Conservation (phyloP, 2,113 vertebrate species). For the Etheostoma spectabile region DNA sequence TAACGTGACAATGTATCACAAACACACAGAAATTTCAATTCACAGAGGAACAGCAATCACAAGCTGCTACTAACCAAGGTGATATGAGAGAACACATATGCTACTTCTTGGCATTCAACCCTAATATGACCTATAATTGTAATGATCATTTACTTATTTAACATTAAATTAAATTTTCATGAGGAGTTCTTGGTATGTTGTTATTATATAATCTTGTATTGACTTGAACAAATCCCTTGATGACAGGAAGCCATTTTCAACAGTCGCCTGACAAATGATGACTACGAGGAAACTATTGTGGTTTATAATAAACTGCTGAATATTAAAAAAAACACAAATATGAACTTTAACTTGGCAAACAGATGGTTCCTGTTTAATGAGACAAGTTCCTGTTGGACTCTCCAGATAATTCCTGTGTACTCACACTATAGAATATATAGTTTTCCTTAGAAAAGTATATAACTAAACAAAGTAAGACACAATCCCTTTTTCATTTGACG, state of each 20-base stretch:
- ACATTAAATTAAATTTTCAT: neutral
- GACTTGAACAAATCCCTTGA: neutral
- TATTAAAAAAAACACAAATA: neutral
- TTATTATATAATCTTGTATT: neutral
- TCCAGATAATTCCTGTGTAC: conserved; percentile 20
- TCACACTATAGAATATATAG: neutral
- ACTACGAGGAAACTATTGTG: conserved; percentile 43
- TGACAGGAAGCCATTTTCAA: conserved; percentile 5
- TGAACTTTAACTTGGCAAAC: conserved; percentile 43
- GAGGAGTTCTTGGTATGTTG: neutral
- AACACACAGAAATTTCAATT: neutral
- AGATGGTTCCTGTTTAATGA: conserved; percentile 63
- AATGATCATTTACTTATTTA: neutral
- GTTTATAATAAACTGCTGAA: conserved; percentile 39
- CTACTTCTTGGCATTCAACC: neutral
- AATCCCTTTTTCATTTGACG: neutral
- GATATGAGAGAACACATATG: conserved; percentile 16
- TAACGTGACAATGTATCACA: neutral
- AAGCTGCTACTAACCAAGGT: neutral
- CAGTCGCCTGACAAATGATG: conserved; percentile 27
- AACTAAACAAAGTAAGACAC: conserved; percentile 21
- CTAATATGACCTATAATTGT: neutral
- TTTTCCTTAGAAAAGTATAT: neutral
- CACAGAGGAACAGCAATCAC: conserved; percentile 37
- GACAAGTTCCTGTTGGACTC: conserved; percentile 45